phyloP scores from a whole-genome alignment of 2,113 vertebrate species.

The Carollia perspicillata region DNA sequence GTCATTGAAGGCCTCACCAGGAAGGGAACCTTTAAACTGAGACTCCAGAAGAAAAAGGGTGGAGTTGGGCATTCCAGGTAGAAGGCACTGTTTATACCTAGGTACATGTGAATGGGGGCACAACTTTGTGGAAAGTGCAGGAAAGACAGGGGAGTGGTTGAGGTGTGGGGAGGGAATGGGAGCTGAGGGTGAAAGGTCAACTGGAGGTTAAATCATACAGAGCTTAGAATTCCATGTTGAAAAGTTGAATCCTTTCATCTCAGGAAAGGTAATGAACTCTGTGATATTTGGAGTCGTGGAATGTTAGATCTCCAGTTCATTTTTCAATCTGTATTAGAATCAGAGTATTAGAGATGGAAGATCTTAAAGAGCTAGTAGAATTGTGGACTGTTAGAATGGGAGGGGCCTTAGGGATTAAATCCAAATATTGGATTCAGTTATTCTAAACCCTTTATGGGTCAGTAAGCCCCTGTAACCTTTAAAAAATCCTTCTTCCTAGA shows the following conservation, averaged over 20 bases:
- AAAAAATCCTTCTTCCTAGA: neutral
- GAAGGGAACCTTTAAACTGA: neutral
- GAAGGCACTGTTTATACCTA: neutral
- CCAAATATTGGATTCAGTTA: neutral
- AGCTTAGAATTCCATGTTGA: neutral
- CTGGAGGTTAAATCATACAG: neutral
- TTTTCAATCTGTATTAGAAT: constrained; percentile 24
- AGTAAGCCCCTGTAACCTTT: neutral
- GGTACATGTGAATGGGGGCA: neutral
- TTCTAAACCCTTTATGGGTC: neutral
- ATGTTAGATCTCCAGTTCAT: constrained; percentile 10
- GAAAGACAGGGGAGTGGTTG: neutral
- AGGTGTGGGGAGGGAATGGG: neutral
- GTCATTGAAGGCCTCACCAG: neutral
- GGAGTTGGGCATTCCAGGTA: neutral
- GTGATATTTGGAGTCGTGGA: neutral
- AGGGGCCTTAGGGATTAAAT: neutral
- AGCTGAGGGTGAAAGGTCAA: neutral
- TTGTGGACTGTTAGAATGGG: neutral
- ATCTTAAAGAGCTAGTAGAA: neutral
- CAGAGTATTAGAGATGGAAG: neutral
- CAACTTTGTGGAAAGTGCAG: neutral
- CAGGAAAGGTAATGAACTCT: neutral
- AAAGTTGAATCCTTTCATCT: neutral
- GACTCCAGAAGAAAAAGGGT: neutral